Evolutionary conservation across 2,113 vertebrate genomes (phyloP).

Genomic region (Macrotis lagotis): DNA sequence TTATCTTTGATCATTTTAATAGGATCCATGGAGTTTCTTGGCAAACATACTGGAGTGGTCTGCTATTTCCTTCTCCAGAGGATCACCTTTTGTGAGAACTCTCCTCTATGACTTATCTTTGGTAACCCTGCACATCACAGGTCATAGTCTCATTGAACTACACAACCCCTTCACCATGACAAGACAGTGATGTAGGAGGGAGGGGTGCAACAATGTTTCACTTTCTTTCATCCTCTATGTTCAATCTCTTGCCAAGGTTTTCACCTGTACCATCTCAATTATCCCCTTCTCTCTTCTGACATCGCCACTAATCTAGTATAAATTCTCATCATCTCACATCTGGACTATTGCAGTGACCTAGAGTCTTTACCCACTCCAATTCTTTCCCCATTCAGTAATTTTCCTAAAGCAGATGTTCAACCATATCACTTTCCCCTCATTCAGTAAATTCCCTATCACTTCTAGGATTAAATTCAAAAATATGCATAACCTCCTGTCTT

Average conservation of each 20-base stretch:
- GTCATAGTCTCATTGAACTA: no score
- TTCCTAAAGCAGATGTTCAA: background rate
- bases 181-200: background rate
- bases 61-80: no score
- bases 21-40: background rate
- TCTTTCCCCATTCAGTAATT: background rate
- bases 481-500: background rate
- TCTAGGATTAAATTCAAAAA: background rate
- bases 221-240: background rate
- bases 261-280: background rate
- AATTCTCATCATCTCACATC: background rate
- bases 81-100: no score
- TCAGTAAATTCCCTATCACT: background rate
- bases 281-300: background rate
- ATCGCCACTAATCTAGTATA: background rate
- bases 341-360: background rate
- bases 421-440: background rate
- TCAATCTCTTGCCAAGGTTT: background rate
- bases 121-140: background rate
- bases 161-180: no score
- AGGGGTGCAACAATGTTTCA: background rate
- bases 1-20: background rate
- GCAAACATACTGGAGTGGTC: background rate
- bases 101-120: background rate
- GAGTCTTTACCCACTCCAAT: background rate